Conservation (phyloP, 2,797 vertebrate genomes). For the Corythornis leucogaster region DNA sequence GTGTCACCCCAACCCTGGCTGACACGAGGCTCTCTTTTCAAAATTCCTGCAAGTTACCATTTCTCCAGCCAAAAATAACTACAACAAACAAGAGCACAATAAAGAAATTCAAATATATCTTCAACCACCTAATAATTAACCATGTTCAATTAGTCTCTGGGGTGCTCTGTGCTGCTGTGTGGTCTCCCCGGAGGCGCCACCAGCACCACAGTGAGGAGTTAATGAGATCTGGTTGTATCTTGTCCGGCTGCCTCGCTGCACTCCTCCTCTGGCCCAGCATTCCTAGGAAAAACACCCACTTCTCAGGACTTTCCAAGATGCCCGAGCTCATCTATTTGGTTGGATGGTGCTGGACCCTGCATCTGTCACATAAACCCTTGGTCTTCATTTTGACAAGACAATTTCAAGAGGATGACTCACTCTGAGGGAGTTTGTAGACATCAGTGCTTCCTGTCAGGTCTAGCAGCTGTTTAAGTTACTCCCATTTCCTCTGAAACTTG, state of each 20-base stretch:
- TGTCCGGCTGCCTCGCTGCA: neutral
- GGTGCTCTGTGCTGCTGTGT: slow-evolving; percentile 48
- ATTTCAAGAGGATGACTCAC: neutral
- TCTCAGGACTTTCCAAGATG: neutral
- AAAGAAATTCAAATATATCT: slow-evolving; percentile 34
- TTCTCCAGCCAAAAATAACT: neutral
- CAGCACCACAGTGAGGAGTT: neutral
- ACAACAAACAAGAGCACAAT: neutral
- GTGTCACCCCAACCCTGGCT: neutral
- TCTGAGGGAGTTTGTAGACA: neutral
- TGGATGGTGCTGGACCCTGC: neutral
- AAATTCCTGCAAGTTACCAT: neutral
- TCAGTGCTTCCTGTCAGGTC: neutral
- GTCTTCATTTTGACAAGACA: neutral
- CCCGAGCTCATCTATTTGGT: neutral
- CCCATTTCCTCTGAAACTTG: neutral
- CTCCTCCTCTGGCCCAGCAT: neutral
- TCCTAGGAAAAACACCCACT: neutral
- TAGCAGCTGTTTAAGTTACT: neutral
- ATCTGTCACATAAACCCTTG: neutral
- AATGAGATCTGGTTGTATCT: slow-evolving; percentile 48
- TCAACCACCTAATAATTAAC: slow-evolving; percentile 35
- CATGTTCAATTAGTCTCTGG: neutral
- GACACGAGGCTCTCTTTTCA: neutral
- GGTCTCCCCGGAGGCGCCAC: slow-evolving; percentile 44